A percentile compares a stretch with the other conserved stretches of the same genome.
These are phyloP conservation scores for Pseudoips prasinana DNA, from an alignment of 2,888 invertebrate species.

Conservation along the genomic window DNA sequence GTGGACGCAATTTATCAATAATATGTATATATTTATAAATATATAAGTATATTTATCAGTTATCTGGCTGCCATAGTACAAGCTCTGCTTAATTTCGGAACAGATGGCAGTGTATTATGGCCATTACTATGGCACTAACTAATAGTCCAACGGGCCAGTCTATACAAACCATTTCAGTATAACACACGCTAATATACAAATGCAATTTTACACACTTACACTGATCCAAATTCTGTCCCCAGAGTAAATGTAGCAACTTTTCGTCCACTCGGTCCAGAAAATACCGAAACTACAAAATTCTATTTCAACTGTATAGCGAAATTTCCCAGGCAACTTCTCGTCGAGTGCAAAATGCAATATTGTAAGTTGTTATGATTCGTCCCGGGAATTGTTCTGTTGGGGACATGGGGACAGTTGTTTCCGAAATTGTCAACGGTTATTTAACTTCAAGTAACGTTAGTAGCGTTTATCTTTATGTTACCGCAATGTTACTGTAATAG, in stretches of 20 bases:
- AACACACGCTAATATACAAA: no score
- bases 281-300: conserved; percentile 25
- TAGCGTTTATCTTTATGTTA: conserved; percentile 26
- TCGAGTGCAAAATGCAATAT: conserved; percentile 36
- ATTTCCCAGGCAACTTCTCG: conserved; percentile 25
- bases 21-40: no score
- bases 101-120: no score
- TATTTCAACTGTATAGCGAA: conserved; percentile 23
- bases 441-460: conserved; percentile 25
- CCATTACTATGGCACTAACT: no score
- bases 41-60: no score
- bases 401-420: conserved; percentile 11
- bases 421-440: conserved; percentile 34
- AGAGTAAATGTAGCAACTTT: conserved; percentile 7
- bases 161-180: no score
- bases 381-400: conserved; percentile 26
- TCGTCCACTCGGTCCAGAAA: conserved; percentile 16
- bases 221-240: not conserved
- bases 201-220: no score
- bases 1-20: no score
- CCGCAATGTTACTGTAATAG: conserved; percentile 14
- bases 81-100: no score
- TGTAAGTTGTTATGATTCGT: conserved; percentile 40
- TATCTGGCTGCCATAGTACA: no score
- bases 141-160: no score